Conservation (phyloP, 2,113 vertebrate genomes). For the Ancistrus triradiatus region DNA sequence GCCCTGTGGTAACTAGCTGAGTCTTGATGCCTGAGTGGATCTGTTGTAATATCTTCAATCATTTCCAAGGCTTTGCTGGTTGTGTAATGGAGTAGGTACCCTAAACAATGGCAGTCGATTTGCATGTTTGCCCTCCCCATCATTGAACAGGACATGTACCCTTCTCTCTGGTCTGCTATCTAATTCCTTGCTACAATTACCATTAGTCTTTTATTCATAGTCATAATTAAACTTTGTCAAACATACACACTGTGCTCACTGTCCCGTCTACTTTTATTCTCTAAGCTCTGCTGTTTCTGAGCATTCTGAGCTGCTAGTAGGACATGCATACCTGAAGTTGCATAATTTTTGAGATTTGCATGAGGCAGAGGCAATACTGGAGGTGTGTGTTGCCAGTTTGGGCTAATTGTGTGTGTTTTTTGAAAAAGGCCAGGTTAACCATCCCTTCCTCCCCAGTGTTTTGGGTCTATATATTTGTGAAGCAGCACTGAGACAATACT, state of each 20-base stretch:
- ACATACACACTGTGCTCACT: slow-evolving; percentile 6
- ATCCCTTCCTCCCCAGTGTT: no score
- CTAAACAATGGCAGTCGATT: slow-evolving; percentile 44
- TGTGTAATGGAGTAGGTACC: slow-evolving; percentile 31
- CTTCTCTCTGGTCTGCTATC: slow-evolving; percentile 30
- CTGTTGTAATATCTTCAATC: slow-evolving; percentile 34
- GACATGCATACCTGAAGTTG: neutral
- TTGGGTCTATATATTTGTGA: no score
- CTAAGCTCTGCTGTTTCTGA: neutral
- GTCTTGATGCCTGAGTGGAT: slow-evolving; percentile 35
- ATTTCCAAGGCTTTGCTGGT: slow-evolving; percentile 10
- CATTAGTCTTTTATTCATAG: slow-evolving; percentile 34
- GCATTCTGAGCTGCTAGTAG: neutral
- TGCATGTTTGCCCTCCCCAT: slow-evolving; percentile 33
- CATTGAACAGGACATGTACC: slow-evolving; percentile 29
- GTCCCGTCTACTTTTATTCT: neutral
- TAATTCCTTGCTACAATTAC: slow-evolving; percentile 23
- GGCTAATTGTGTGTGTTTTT: no score
- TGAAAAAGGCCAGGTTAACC: no score
- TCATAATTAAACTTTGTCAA: slow-evolving; percentile 25
- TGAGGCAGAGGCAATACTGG: neutral
- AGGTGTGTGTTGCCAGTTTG: slow-evolving; percentile 6
- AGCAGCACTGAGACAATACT: no score
- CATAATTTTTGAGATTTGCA: neutral
- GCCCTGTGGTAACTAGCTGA: slow-evolving; percentile 32